These are phyloP conservation scores for Centropus bengalensis DNA, from an alignment of 2,113 vertebrate genomes.

Conservation along the genomic window DNA sequence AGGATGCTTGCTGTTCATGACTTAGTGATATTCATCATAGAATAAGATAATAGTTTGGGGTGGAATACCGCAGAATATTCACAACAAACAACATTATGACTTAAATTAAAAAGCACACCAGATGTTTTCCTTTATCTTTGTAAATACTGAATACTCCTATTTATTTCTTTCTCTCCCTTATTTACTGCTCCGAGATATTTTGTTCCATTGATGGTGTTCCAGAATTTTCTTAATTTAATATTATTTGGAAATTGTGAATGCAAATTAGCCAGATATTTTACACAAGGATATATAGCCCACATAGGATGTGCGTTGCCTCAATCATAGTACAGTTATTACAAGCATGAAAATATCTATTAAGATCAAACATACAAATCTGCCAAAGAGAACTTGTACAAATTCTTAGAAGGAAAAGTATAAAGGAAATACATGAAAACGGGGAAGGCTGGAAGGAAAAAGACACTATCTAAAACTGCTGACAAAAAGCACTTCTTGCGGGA, in stretches of 20 bases:
- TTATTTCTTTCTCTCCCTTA: neutral
- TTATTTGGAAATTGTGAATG: neutral
- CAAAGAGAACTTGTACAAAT: neutral
- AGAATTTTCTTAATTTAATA: neutral
- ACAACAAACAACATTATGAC: neutral
- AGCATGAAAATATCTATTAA: conserved; percentile 12
- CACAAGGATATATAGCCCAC: neutral
- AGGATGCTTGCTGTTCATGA: neutral
- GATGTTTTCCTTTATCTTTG: neutral
- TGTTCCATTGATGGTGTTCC: neutral
- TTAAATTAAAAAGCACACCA: neutral
- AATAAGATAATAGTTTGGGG: too few relatives aligned
- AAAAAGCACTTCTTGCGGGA: neutral
- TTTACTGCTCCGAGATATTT: neutral
- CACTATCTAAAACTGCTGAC: conserved; percentile 36
- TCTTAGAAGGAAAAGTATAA: neutral
- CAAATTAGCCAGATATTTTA: neutral
- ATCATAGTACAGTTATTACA: neutral
- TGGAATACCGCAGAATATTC: neutral
- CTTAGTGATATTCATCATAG: neutral
- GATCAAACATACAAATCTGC: neutral
- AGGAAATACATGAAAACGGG: conserved; percentile 2
- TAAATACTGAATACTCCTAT: neutral
- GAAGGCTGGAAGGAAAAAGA: neutral
- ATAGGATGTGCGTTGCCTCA: neutral